Percentiles rank a stretch among this genome's conserved stretches.
phyloP scores from a whole-genome alignment of 2,888 invertebrate species.

The Tachina fera region DNA sequence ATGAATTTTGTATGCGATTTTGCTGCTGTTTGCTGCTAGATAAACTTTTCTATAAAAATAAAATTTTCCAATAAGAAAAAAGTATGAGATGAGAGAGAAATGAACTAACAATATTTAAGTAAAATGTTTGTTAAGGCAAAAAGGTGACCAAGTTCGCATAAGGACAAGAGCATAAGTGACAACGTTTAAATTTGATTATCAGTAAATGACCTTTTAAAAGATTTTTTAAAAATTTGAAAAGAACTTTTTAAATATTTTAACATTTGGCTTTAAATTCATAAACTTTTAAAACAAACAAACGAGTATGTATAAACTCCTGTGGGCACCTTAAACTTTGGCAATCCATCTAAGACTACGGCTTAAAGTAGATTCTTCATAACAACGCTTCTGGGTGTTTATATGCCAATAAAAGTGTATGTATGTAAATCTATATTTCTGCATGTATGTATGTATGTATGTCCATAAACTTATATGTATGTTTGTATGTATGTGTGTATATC shows the following conservation, averaged over 20 bases:
- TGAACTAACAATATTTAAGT: constrained; percentile 14
- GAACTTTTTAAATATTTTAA: no score
- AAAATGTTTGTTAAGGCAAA: not conserved
- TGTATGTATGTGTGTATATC: not conserved
- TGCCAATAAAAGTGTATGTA: not conserved
- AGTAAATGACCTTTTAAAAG: not conserved
- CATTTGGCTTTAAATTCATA: not conserved
- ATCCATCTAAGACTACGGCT: not conserved
- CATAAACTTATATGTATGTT: no score
- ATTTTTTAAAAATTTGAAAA: not conserved
- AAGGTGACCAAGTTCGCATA: constrained; percentile 6
- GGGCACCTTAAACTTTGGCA: constrained; percentile 18
- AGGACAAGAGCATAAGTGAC: no score
- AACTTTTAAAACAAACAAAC: not conserved
- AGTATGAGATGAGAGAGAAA: not conserved
- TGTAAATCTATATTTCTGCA: not conserved
- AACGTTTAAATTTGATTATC: not conserved
- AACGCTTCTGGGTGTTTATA: not conserved
- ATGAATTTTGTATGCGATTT: constrained; percentile 10
- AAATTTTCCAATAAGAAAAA: not conserved
- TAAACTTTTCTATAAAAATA: constrained; percentile 48
- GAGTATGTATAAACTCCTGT: not conserved
- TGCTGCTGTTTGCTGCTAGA: constrained; percentile 32
- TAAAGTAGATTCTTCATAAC: constrained; percentile 16
- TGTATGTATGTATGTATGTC: not conserved